A percentile compares a stretch with the other conserved stretches of the same genome.
Evolutionary conservation across 2,797 vertebrate species (phyloP).

Genomic region (Gymnothorax javanicus): DNA sequence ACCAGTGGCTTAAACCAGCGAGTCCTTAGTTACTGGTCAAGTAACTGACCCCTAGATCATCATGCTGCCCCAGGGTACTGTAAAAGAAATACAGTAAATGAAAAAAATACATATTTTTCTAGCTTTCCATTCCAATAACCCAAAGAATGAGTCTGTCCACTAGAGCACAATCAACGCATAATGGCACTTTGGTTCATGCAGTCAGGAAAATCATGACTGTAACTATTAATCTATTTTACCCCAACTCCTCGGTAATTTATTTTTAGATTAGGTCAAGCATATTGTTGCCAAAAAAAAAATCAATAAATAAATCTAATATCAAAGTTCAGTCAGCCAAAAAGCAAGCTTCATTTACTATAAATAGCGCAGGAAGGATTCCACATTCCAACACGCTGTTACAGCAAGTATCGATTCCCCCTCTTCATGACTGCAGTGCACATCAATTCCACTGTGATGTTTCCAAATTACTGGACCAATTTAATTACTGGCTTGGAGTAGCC

Average conservation of each 20-base stretch:
- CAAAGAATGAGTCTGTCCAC: not conserved
- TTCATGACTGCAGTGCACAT: not conserved
- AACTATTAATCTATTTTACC: not conserved
- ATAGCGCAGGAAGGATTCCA: not conserved
- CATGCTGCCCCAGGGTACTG: too few relatives aligned
- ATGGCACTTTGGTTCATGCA: not conserved
- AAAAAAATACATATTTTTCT: too few relatives aligned
- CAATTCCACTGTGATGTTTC: not conserved
- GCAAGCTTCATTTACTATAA: constrained; percentile 9
- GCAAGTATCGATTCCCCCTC: not conserved
- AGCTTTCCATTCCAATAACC: not conserved
- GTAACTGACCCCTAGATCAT: too few relatives aligned
- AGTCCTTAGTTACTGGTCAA: too few relatives aligned
- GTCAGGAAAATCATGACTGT: not conserved
- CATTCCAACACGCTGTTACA: not conserved
- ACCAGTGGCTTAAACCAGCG: too few relatives aligned
- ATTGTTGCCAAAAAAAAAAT: not conserved
- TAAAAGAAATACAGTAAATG: too few relatives aligned
- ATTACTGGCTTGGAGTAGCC: not conserved
- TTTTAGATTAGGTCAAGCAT: not conserved
- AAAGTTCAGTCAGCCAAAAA: not conserved
- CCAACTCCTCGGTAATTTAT: not conserved
- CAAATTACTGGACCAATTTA: constrained; percentile 16
- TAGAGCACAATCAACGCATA: not conserved
- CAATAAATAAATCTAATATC: not conserved